Percentiles rank a stretch among this genome's conserved stretches.
Evolutionary conservation across 2,888 invertebrate genomes (phyloP).

Genomic region (Nemurella pictetii): DNA sequence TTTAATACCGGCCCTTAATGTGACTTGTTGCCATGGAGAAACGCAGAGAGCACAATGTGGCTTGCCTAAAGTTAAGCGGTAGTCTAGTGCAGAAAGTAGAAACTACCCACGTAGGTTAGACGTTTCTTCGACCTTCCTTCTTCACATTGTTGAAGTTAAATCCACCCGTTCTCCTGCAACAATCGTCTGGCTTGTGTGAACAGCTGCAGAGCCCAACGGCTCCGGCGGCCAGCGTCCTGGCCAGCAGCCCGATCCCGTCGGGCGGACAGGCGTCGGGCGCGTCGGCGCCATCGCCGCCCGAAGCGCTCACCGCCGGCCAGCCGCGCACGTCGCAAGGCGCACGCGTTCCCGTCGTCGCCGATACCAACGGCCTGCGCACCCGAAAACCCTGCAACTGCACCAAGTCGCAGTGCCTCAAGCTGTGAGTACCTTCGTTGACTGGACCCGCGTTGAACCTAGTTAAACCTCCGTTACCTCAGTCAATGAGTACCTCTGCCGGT

Average conservation of each 20-base stretch:
- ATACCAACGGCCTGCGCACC: conserved; percentile 64
- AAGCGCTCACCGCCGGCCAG: neutral
- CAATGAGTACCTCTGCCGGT: too few relatives aligned
- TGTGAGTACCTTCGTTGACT: conserved; percentile 62
- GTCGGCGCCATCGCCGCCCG: neutral
- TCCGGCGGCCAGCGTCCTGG: neutral
- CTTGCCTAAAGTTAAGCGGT: too few relatives aligned
- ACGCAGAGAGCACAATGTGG: too few relatives aligned
- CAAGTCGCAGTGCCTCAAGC: conserved; percentile 95
- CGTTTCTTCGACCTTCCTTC: too few relatives aligned
- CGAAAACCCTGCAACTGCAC: conserved; percentile 98
- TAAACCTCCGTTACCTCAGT: too few relatives aligned
- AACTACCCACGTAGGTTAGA: too few relatives aligned
- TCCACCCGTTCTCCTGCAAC: conserved; percentile 53
- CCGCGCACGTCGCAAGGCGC: neutral
- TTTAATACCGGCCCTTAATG: too few relatives aligned
- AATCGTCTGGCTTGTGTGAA: conserved; percentile 55
- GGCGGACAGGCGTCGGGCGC: neutral
- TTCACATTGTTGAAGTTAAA: neutral
- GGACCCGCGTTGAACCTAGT: too few relatives aligned
- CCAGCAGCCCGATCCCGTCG: neutral
- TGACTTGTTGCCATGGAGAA: too few relatives aligned
- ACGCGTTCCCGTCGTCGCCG: conserved; percentile 45
- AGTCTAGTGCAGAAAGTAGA: too few relatives aligned
- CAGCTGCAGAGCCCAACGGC: neutral